Percentiles rank a stretch among this genome's conserved stretches.
Conservation (phyloP, 2,113 vertebrate genomes). For the Brachionichthys hirsutus region DNA sequence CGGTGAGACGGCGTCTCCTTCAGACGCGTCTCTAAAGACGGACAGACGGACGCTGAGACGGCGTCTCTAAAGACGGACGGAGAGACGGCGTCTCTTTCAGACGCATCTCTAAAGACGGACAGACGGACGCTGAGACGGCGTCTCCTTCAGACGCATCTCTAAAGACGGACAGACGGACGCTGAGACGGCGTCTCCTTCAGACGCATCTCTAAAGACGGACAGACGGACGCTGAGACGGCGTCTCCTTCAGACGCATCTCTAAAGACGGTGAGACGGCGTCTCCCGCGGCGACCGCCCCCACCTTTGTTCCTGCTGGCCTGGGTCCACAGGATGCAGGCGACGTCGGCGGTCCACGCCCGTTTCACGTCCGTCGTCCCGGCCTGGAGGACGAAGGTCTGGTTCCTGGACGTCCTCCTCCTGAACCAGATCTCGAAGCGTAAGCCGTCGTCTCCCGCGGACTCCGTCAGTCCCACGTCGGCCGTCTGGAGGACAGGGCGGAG, state of each 20-base stretch:
- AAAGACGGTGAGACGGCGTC: background rate
- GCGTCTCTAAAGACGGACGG: too few species aligned
- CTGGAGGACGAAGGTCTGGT: constrained; percentile 83
- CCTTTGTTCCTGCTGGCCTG: constrained; percentile 94
- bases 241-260: constrained; percentile 78
- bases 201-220: too few species aligned
- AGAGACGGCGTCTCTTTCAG: too few species aligned
- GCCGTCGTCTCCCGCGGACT: constrained; percentile 79
- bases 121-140: too few species aligned
- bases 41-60: too few species aligned
- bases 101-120: too few species aligned
- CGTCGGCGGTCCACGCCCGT: constrained; percentile 86
- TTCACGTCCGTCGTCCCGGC: constrained; percentile 72
- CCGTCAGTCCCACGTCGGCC: constrained; percentile 82
- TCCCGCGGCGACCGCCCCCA: constrained; percentile 34
- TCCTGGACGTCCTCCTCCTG: constrained; percentile 79
- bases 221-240: constrained; percentile 85
- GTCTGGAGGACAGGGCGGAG: constrained; percentile 63
- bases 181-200: too few species aligned
- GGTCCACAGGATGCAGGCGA: constrained; percentile 90
- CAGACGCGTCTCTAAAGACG: too few species aligned
- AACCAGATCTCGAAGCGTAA: constrained; percentile 87
- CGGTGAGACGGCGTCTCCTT: background rate
- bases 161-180: background rate
- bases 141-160: too few species aligned